Evolutionary conservation across 2,888 invertebrate species (phyloP), one percentile per base, ranked within the genome.

Genomic region (Chrysopilus asiliformis): DNA sequence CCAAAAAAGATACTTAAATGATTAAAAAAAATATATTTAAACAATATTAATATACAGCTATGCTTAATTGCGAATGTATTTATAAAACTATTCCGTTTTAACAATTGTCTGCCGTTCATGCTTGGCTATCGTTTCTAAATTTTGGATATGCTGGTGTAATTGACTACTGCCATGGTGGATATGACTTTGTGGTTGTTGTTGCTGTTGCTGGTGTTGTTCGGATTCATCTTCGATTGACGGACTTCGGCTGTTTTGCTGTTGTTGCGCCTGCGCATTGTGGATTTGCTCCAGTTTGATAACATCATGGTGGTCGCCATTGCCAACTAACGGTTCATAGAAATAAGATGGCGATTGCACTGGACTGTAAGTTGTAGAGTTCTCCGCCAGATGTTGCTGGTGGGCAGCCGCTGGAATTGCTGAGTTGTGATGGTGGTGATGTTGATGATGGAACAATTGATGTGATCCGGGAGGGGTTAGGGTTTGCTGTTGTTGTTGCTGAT

Each of bases 151-250:
- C n/a, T n/a, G n/a, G n/a, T n/a, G n/a, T n/a, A n/a, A n/a, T n/a
- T n/a, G n/a, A n/a, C n/a, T n/a, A n/a, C n/a, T n/a, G n/a, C n/a
- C n/a, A n/a, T n/a, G n/a, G n/a, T n/a, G n/a, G n/a, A n/a, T n/a
- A n/a, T n/a, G n/a, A n/a, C n/a, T n/a, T n/a, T n/a, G n/a, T n/a
- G n/a, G n/a, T n/a, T n/a, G n/a, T 7, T 40, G 42, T 3, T 39
- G 40, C 3, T 46, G 42, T 3, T 39, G 41, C 2, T 34, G 41
- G 15, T 45, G 47, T 18, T 43, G 39, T 4, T 42, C 42, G 7
- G 43, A 43, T 6, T 47, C 47, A 2, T 45, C 63, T 22, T 63
- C 63, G 37, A 60, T 46, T 1, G 62, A 60, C 6, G 57, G 50
- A 39, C 56, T 56, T 9, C 61, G 56, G 37, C 53, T 59, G 17